Evolutionary conservation across 2,888 invertebrate species (phyloP), one percentile per base, ranked within the genome.

Genomic region (Dioctria linearis): DNA sequence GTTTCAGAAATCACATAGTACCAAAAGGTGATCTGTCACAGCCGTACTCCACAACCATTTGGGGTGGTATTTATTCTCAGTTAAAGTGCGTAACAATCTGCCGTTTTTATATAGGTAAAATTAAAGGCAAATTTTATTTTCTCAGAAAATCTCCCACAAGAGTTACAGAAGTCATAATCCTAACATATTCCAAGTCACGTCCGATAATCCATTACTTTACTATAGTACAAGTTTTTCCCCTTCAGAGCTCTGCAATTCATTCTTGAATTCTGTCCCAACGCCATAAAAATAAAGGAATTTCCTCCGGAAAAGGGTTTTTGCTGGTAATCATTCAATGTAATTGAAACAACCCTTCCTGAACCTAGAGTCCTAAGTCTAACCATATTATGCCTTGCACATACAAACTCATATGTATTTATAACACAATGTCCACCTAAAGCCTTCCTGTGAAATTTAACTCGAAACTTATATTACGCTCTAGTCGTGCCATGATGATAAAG

Each of bases 321-420:
- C 51, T 51, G n/a, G 73, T 73, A 73, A 73, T 73, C 73, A 73
- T 73, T 73, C 73, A 73, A 57, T 57, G 73, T 54, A 73, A 73
- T 73, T 73, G 57, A 59, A 73, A 59, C 57, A 42, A 57, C 73
- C 37, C n/a, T 73, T 73, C 43, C 61, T 3, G 61, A 39, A 11
- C 67, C 49, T 25, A 25, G n/a, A 54, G 4, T 11, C 11, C 9
- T 54, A 25, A 25, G 25, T 25, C 25, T 25, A 25, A 25, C 25
- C 25, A 25, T 25, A 25, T 25, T 25, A 25, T 25, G 25, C 25
- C 54, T n/a, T 11, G 54, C 54, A 54, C 11, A 25, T 25, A 25
- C 25, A 25, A 25, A 25, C 25, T 25, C 25, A 25, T 25, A 25
- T 25, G 25, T 25, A 25, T 25, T 25, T 25, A 25, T 25, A 25